Percentiles rank a stretch among this genome's conserved stretches.
These are phyloP conservation scores for Stenotaenia linearis DNA, from an alignment of 2,888 invertebrate genomes.

Conservation along the genomic window DNA sequence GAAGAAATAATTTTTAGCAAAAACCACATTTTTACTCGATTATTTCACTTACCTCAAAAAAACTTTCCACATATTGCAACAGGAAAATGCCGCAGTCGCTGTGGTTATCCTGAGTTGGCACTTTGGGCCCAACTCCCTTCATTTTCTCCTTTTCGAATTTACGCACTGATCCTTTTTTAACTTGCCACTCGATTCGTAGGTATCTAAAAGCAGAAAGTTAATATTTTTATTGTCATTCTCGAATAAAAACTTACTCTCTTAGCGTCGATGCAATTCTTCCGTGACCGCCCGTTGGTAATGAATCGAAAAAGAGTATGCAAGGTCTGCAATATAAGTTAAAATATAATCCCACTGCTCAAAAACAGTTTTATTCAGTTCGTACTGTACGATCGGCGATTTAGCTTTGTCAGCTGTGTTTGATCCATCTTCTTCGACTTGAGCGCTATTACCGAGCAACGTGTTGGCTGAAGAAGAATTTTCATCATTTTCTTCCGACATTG, in stretches of 20 bases:
- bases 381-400: neutral
- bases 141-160: conserved; percentile 75
- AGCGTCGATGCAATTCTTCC: conserved; percentile 80
- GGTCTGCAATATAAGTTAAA: conserved; percentile 56
- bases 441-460: neutral
- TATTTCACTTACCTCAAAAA: conserved; percentile 65
- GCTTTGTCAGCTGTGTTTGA: neutral
- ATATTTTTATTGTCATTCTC: too few relatives aligned
- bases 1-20: neutral
- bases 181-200: conserved; percentile 55
- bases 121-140: conserved; percentile 78
- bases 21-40: neutral
- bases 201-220: conserved; percentile 42
- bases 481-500: neutral
- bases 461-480: neutral
- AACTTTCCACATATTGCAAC: conserved; percentile 92
- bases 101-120: conserved; percentile 96
- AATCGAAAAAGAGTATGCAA: conserved; percentile 92
- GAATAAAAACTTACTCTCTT: conserved; percentile 70
- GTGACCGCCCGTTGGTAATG: conserved; percentile 71
- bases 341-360: neutral
- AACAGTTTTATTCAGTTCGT: neutral
- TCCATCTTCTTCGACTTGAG: neutral
- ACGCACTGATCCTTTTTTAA: conserved; percentile 45
- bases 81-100: conserved; percentile 95